Base-by-base conservation (phyloP, 2,797 vertebrate species). In the Enteromius mattozi region DNA sequence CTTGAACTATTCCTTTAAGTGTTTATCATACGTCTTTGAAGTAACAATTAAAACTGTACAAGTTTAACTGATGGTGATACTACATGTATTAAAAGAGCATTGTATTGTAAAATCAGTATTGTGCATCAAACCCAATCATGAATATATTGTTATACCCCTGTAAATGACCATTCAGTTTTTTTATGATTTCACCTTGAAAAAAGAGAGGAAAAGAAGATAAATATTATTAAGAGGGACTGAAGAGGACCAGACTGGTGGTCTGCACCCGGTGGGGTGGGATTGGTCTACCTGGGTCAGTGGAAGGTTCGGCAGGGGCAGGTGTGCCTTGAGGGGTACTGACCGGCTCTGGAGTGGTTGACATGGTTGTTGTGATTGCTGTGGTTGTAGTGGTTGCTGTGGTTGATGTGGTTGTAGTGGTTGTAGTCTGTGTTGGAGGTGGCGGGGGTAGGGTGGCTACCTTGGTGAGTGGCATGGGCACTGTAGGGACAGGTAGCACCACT, bases 241-340 rank as follows among this genome's bases (percentile, higher is more conserved):
- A 56, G 33, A 76, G 30, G 7, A 80, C 21, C 72, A 66, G 72
- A 42, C 0, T 4, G 66, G 27, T 49, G 24, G 10, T 72, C 68
- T 72, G 10, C 51, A 14, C 49, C 76, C 21, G 16, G 21, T 65
- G 40, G 66, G 66, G 40, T 61, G 83, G 33, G 51, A 70, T 66
- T 45, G 74, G 35, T 89, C 85, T 91, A 93, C 92, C 93, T 94
- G 89, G 85, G 72, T 59, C 47, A 77, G 92, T 79, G 27, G 81
- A 80, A 82, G 86, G 78, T 81, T 79, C 83, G 30, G 74, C 85
- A 84, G 87, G 42, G 77, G 69, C 80, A 63, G 88, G 80, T 86
- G 88, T 85, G 77, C 47, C 45, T 78, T 87, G 89, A 82, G 77
- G 79, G 84, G 88, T 87, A 89, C 83, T 89, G 88, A 86, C 85